Evolutionary conservation across 2,113 vertebrate species (phyloP).

Genomic region (Colinus virginianus): DNA sequence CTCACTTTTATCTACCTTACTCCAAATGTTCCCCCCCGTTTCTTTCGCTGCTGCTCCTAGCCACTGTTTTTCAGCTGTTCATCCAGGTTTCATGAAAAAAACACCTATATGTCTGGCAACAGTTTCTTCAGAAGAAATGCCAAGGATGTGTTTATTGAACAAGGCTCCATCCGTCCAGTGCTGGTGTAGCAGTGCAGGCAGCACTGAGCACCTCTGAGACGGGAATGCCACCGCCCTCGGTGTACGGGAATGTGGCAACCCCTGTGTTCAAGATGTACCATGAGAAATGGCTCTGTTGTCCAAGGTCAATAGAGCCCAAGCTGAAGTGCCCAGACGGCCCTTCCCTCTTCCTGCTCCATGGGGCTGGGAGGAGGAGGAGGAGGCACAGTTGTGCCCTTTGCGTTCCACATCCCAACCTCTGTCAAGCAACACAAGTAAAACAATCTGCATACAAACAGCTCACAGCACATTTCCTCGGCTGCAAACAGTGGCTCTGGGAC

Average conservation of each 20-base stretch:
- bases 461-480: not conserved
- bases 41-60: not conserved
- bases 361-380: not conserved
- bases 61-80: slow-evolving; percentile 10
- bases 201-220: not conserved
- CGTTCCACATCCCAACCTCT: not conserved
- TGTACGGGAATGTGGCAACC: not conserved
- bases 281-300: not conserved
- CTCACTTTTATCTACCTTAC: slow-evolving; percentile 72
- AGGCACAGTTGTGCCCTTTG: not conserved
- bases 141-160: not conserved
- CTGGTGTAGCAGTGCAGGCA: not conserved
- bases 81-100: not conserved
- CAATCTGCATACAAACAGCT: accelerated
- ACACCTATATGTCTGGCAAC: not conserved
- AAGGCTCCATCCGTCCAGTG: not conserved
- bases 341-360: slow-evolving; percentile 37
- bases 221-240: not conserved
- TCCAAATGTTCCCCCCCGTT: slow-evolving; percentile 32
- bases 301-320: slow-evolving; percentile 4
- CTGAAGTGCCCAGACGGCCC: slow-evolving; percentile 32
- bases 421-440: not conserved
- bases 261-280: not conserved
- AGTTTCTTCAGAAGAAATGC: not conserved
- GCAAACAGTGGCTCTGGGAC: not conserved